Conservation (phyloP, 2,888 invertebrate species). For the Mythimna vitellina region DNA sequence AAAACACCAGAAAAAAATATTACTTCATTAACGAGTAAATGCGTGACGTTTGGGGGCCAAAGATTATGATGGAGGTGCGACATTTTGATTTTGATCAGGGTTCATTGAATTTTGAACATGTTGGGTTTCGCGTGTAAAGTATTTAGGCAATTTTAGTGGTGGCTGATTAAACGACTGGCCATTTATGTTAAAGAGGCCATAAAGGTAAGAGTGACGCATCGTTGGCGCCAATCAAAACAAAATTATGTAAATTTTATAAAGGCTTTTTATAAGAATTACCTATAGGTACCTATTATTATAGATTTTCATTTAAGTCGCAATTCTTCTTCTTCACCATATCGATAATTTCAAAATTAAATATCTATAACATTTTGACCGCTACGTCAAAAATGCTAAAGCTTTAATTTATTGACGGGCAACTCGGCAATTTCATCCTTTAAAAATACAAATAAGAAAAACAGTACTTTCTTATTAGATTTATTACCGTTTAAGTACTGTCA, state of each 20-base stretch:
- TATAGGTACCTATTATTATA: too few relatives aligned
- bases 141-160: constrained; percentile 9
- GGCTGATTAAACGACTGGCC: constrained; percentile 3
- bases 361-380: too few relatives aligned
- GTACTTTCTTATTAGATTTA: too few relatives aligned
- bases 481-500: too few relatives aligned
- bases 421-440: too few relatives aligned
- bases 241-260: constrained; percentile 37
- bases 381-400: too few relatives aligned
- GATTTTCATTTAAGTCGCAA: background rate
- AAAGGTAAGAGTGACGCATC: constrained; percentile 35
- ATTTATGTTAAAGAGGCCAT: constrained; percentile 26
- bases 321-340: background rate
- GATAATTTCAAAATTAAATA: too few relatives aligned
- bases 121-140: constrained; percentile 2
- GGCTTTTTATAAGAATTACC: constrained; percentile 4
- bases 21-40: constrained; percentile 82
- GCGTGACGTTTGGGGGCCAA: constrained; percentile 76
- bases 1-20: constrained; percentile 81
- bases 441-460: too few relatives aligned
- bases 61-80: constrained; percentile 68
- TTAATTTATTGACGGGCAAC: too few relatives aligned
- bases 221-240: constrained; percentile 22
- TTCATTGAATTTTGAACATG: constrained; percentile 14
- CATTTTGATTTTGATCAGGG: constrained; percentile 22